Base-by-base conservation (phyloP, 2,797 vertebrate species). In the Paguma larvata region DNA sequence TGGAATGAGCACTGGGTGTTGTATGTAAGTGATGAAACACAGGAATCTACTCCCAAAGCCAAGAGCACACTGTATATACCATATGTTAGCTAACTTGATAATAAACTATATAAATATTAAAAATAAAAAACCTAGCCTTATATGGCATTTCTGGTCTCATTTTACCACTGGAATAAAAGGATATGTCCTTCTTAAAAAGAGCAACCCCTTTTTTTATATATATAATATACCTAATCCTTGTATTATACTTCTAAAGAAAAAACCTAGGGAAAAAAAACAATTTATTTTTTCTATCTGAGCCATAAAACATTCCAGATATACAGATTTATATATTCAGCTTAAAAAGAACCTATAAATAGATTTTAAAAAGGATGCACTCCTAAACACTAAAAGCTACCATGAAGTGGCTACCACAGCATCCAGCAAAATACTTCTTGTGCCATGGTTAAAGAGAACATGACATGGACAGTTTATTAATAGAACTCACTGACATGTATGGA, bases 281-380 rank as follows among this genome's bases (percentile, higher is more conserved):
- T 34, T 70, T 53, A 91, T 32, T n/a, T 87, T 95, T 95, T 88
- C 91, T 11, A 89, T 72, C 48, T 95, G 27, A 72, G 51, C 32
- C 68, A 93, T 67, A 84, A 87, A 65, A 25, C 19, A 82, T 19
- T 79, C 6, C 32, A 78, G 34, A 84, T 23, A 94, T 30, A 46
- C 41, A 5, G 32, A 72, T 85, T 93, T 77, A 53, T 38, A 73
- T 62, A 85, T 38, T 89, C 27, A 91, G n/a, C 21, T 85, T 46
- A 93, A 46, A 84, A 62, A 89, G 4, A 91, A 59, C 27, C 23
- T 23, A 59, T 59, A 89, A 75, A 84, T 30, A 87, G 44, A 92
- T 62, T 80, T 44, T 77, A 84, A 41, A 93, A 89, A 86, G n/a
- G 59, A 79, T 23, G 6, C 27, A 84, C 27, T 84, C 56, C 30